Conservation (phyloP, 2,113 vertebrate species). For the Nycticryphes semicollaris region DNA sequence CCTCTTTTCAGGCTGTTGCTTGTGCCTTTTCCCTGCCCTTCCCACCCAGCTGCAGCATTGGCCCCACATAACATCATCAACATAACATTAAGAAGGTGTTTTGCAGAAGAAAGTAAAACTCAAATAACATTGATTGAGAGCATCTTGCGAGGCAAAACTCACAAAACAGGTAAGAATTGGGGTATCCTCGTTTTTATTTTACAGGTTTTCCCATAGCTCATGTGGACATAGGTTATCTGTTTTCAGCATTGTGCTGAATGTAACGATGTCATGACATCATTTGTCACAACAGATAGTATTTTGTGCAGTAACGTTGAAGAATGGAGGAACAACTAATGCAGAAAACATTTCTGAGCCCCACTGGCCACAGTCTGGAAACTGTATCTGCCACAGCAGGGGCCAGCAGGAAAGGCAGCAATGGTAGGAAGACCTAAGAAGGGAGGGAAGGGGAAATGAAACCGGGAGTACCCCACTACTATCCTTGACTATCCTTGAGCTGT, state of each 20-base stretch:
- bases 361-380: not conserved
- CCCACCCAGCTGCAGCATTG: too few species aligned
- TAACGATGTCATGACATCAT: not conserved
- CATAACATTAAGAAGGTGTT: not conserved
- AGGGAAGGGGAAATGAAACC: not conserved
- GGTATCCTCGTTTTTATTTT: not conserved
- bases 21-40: too few species aligned
- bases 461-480: not conserved
- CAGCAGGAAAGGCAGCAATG: not conserved
- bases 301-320: not conserved
- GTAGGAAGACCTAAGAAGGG: not conserved
- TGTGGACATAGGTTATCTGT: not conserved
- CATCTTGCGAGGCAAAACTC: not conserved
- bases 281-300: not conserved
- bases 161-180: not conserved
- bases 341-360: not conserved
- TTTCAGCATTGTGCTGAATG: not conserved
- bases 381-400: rapidly evolving
- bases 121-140: not conserved
- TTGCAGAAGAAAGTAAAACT: not conserved
- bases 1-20: too few species aligned
- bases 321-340: not conserved
- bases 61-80: not conserved
- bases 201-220: not conserved
- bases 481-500: not conserved